Conservation (phyloP, 2,113 vertebrate genomes). For the Oncorhynchus tshawytscha region DNA sequence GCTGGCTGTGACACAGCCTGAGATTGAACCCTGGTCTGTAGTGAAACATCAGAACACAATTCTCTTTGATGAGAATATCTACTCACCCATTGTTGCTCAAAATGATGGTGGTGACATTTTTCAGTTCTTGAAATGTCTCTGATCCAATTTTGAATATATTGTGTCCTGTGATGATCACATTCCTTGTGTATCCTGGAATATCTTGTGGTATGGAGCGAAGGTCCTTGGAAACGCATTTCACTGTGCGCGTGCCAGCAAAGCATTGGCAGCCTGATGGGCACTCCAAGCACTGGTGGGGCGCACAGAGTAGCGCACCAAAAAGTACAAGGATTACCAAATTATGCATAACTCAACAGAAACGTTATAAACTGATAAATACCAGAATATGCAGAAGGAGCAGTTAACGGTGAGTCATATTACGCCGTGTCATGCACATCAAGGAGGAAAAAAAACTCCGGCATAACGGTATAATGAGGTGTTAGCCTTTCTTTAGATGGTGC, state of each 20-base stretch:
- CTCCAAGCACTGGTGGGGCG: constrained; percentile 38
- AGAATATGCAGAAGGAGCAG: neutral
- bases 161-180: constrained; percentile 71
- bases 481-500: neutral
- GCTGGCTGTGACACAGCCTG: no score
- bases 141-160: constrained; percentile 61
- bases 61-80: neutral
- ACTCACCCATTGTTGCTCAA: constrained; percentile 77
- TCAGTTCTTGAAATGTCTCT: constrained; percentile 60
- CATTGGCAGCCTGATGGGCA: constrained; percentile 77
- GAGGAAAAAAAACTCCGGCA: no score
- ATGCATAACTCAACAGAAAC: constrained; percentile 55
- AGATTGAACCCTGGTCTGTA: no score
- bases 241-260: constrained; percentile 61
- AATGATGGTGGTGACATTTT: constrained; percentile 71
- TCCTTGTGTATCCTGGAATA: constrained; percentile 66
- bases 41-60: no score
- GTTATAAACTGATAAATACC: neutral
- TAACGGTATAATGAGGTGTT: neutral
- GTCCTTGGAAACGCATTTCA: constrained; percentile 71
- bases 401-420: neutral
- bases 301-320: constrained; percentile 57
- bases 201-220: constrained; percentile 61
- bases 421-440: neutral
- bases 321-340: constrained; percentile 36